Conservation (phyloP, 2,797 vertebrate species). For the Nannoperca australis region DNA sequence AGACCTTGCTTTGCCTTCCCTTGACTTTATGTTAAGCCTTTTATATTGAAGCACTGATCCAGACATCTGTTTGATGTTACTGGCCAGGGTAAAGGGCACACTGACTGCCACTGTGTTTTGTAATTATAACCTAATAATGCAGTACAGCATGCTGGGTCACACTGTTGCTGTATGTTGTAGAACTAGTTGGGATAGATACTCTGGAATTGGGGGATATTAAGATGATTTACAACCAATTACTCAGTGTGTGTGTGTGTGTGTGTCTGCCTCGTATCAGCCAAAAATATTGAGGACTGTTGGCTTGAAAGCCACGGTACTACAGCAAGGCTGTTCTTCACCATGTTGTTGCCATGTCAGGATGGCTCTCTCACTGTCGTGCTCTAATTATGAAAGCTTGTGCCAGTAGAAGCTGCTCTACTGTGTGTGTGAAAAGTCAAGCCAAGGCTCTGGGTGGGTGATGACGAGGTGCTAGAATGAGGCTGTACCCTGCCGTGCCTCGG, state of each 20-base stretch:
- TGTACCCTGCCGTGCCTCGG: background rate
- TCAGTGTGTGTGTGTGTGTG: background rate
- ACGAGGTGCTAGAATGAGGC: conserved; percentile 30
- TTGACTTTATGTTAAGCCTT: conserved; percentile 43
- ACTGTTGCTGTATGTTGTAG: conserved; percentile 15
- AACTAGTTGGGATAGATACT: conserved; percentile 1
- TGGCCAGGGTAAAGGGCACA: conserved; percentile 50
- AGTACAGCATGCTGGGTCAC: conserved; percentile 41
- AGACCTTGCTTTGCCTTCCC: conserved; percentile 5
- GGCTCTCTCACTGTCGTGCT: conserved; percentile 51
- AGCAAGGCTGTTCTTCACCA: conserved; percentile 43
- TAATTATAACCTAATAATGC: conserved; percentile 69
- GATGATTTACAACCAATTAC: conserved; percentile 8
- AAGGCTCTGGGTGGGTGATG: conserved; percentile 19
- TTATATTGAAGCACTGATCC: conserved; percentile 65
- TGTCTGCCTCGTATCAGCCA: conserved; percentile 4
- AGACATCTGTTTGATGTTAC: conserved; percentile 56
- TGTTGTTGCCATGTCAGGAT: conserved; percentile 56
- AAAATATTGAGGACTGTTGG: conserved; percentile 24
- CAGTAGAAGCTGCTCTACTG: conserved; percentile 61
- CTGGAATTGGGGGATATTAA: background rate
- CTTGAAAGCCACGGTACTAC: conserved; percentile 21
- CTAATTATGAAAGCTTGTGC: conserved; percentile 69
- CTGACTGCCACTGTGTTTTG: conserved; percentile 49
- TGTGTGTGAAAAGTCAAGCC: conserved; percentile 39